Percentiles rank a stretch among this genome's conserved stretches.
phyloP scores from a whole-genome alignment of 2,113 vertebrate species.

The Antigone vipio region DNA sequence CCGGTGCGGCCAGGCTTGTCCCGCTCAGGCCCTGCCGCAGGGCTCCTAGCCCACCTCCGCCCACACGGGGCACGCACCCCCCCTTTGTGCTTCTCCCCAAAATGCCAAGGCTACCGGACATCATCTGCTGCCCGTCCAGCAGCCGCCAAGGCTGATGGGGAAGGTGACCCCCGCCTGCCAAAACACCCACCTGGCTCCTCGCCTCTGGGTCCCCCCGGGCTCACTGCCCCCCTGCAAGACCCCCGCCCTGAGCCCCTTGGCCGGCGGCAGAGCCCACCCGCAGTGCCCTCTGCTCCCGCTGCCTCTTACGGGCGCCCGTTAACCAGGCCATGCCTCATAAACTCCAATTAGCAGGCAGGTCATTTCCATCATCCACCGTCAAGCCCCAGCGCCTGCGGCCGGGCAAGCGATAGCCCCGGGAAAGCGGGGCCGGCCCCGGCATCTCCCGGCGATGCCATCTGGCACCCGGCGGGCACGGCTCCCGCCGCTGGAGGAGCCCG shows the following conservation, averaged over 20 bases:
- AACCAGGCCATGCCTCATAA: background rate
- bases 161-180: background rate
- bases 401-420: fast-evolving
- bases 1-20: fast-evolving
- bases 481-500: background rate
- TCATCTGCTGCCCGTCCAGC: too few relatives aligned
- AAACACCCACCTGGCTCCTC: background rate
- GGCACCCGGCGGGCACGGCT: fast-evolving
- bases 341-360: background rate
- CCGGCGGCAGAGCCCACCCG: background rate
- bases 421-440: background rate
- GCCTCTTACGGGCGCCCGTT: background rate
- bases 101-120: background rate
- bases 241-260: fast-evolving
- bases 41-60: background rate
- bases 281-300: background rate
- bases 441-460: background rate
- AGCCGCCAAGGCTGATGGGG: background rate
- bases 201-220: fast-evolving
- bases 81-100: background rate
- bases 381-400: fast-evolving
- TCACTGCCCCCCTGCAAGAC: background rate
- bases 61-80: fast-evolving
- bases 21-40: background rate
- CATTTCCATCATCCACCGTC: background rate